These are phyloP conservation scores for Grammomys dolichurus DNA, from an alignment of 2,113 vertebrate genomes.

Conservation along the genomic window DNA sequence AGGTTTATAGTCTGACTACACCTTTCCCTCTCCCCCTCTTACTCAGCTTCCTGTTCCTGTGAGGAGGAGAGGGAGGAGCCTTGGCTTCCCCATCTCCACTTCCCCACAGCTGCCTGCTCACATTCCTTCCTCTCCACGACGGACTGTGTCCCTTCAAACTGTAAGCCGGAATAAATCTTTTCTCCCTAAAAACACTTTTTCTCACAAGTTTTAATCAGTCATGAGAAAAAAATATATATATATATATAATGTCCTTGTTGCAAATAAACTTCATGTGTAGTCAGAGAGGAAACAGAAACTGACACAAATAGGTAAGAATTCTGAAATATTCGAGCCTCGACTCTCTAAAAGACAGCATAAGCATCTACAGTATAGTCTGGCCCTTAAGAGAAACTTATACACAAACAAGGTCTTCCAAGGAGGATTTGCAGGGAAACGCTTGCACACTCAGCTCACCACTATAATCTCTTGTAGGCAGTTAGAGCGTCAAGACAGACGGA, in stretches of 20 bases:
- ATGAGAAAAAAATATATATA: neutral
- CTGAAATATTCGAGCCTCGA: neutral
- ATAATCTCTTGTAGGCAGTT: neutral
- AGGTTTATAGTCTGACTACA: neutral
- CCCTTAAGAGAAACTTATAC: rapidly evolving
- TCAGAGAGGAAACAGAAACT: neutral
- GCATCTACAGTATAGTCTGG: neutral
- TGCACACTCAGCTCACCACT: too few relatives aligned
- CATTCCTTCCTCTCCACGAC: neutral
- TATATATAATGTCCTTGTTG: neutral
- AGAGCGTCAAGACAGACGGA: neutral
- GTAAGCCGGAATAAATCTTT: neutral
- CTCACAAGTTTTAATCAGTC: neutral
- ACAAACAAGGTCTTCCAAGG: neutral
- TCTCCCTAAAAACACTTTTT: neutral
- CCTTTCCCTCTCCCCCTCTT: too few relatives aligned
- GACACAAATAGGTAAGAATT: neutral
- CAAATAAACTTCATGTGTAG: neutral
- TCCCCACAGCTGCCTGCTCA: neutral
- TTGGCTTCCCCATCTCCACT: too few relatives aligned
- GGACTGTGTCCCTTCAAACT: neutral
- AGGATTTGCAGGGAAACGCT: neutral
- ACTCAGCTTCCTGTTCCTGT: neutral
- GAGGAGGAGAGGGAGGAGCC: neutral
- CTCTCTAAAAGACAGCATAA: neutral